Evolutionary conservation across 2,888 invertebrate species (phyloP).

Genomic region (Morpho achilles): DNA sequence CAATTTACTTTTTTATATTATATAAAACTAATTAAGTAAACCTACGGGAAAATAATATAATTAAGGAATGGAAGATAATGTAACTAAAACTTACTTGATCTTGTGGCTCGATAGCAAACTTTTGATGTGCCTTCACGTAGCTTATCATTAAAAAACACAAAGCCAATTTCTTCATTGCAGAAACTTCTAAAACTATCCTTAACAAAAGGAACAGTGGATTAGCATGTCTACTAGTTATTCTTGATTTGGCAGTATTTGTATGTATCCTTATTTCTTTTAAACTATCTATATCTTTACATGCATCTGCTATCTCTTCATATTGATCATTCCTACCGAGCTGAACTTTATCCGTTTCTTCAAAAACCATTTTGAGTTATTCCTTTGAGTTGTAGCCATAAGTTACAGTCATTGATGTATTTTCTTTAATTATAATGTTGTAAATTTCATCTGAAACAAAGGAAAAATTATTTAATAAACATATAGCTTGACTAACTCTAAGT

Average conservation of each 20-base stretch:
- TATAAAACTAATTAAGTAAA: too few relatives aligned
- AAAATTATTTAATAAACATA: neutral
- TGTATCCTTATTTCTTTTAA: slow-evolving; percentile 2
- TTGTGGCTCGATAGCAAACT: slow-evolving; percentile 70
- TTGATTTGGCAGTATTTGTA: slow-evolving; percentile 45
- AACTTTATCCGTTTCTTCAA: slow-evolving; percentile 10
- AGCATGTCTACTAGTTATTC: slow-evolving; percentile 57
- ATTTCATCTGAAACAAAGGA: slow-evolving; percentile 16
- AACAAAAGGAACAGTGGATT: slow-evolving; percentile 64
- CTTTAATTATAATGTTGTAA: neutral
- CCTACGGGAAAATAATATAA: too few relatives aligned
- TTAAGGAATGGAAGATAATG: too few relatives aligned
- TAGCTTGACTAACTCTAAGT: too few relatives aligned
- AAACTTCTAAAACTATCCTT: slow-evolving; percentile 45
- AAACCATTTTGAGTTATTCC: slow-evolving; percentile 18
- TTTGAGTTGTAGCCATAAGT: slow-evolving; percentile 19
- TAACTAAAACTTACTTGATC: slow-evolving; percentile 56
- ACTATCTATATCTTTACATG: slow-evolving; percentile 14
- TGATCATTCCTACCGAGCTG: slow-evolving; percentile 8
- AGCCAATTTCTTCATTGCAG: slow-evolving; percentile 42
- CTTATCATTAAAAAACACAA: slow-evolving; percentile 41
- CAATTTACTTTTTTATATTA: too few relatives aligned
- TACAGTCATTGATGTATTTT: slow-evolving; percentile 8
- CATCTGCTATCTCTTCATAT: neutral
- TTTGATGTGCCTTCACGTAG: slow-evolving; percentile 58